Evolutionary conservation across 2,113 vertebrate genomes (phyloP), one percentile per base, ranked within the genome.

Genomic region (Myotis lucifugus): DNA sequence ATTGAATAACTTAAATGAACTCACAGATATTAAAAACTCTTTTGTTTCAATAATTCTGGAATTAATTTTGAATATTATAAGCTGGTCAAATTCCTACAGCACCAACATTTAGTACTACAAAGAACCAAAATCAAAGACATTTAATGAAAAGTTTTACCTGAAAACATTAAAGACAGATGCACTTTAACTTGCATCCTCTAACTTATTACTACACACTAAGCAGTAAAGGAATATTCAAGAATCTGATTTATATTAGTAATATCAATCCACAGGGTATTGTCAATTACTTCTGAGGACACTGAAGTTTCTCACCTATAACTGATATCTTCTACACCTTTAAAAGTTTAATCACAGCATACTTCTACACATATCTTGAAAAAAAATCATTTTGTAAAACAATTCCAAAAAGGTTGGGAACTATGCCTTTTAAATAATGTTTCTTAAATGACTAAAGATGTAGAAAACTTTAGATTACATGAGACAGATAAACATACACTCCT

Each of bases 31-130:
- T 89, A 34, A 81, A 79, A 64, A 34, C 3, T 29, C 50, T 42
- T 82, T 91, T 61, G 32, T 82, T 96, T 85, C 32, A 87, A 12
- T 73, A 56, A 82, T 90, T 94, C 85, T 94, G 52, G 56, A 85
- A 89, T 72, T 64, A 82, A 93, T 81, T 83, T 23, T 92, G 13
- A 91, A 10, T 85, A 90, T 23, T 76, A 50, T 15, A 85, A 95
- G 8, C 12, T 78, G 25, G 74, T 90, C 27, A 87, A 93, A 37
- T 89, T 84, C 64, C 42, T 52, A 19, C 2, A 5, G 66, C 29
- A 66, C 42, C 77, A 70, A 56, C 59, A 88, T 59, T 67, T 94
- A 76, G 40, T 42, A 93, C 10, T 67, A 73, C 40, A 91, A 89
- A 94, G 54, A 95, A 78, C 29, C 69, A 42, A 95, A 90, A n/a